Base-by-base conservation (phyloP, 2,888 invertebrate species). In the Scaptomyza reducta region DNA sequence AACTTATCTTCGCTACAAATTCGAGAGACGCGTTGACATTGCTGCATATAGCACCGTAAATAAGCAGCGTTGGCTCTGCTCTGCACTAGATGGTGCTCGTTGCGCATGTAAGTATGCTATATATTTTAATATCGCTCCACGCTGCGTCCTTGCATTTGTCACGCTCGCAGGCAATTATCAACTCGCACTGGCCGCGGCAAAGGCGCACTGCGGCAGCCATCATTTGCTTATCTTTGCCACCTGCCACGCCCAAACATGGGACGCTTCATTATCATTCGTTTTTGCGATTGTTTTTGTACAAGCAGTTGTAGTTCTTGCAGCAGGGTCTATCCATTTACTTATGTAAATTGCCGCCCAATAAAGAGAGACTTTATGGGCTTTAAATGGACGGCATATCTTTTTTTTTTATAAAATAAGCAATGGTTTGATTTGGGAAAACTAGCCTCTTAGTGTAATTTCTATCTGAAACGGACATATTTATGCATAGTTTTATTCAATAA, bases 161-260 rank as follows among this genome's bases (percentile, higher is more conserved):
- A 86, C 84, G 81, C 71, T 69, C 80, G 42, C 76, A 47, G 79
- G 73, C 69, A 84, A 84, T 84, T 84, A 84, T 77, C 74, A 81
- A 70, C 69, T 35, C 40, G 11, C 45, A 53, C 66, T 80, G 45
- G 70, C 61, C 69, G 50, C 7, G 44, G n/a, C 54, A 16, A 54
- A 49, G 50, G 47, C 59, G 59, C 73, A 45, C 35, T 56, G 69
- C 54, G 67, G 55, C 69, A 58, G 40, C 47, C 73, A 80, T 84
- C 73, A 80, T 84, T 84, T 75, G 84, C 77, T 84, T 84, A 84
- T 84, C 84, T 83, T 53, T 67, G 47, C 63, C 63, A 77, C 45
- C 44, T 66, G 70, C 73, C 70, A 59, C 69, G 58, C 64, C 70
- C 63, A 46, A 38, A 41, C 16, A 29, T 41, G 42, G 60, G 31